Evolutionary conservation across 2,797 vertebrate genomes (phyloP).

Genomic region (Paedocypris micromegethes): DNA sequence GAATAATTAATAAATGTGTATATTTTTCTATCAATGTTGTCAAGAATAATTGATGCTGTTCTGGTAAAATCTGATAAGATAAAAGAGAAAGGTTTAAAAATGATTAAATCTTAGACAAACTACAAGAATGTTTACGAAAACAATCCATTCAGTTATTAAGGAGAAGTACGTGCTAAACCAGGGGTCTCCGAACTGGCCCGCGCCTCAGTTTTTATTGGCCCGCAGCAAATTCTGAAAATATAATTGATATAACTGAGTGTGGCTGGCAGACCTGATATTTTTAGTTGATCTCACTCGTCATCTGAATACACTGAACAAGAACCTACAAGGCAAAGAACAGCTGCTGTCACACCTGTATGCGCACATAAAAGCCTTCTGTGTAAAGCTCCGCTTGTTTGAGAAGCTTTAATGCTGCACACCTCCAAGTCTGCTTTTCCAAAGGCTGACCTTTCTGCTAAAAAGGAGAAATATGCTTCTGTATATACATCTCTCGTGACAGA

Average conservation of each 20-base stretch:
- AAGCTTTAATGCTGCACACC: neutral
- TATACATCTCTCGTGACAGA: conserved; percentile 3
- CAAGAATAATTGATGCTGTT: neutral
- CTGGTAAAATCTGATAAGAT: too few relatives aligned
- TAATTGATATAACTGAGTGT: conserved; percentile 4
- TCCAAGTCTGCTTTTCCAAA: neutral
- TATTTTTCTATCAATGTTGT: neutral
- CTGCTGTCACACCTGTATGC: neutral
- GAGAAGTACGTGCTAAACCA: too few relatives aligned
- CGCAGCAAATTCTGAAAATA: too few relatives aligned
- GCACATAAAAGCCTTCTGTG: neutral
- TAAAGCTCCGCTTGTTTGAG: too few relatives aligned
- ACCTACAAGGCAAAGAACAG: conserved; percentile 20
- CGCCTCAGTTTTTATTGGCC: too few relatives aligned
- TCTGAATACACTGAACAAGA: conserved; percentile 6
- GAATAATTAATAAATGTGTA: neutral
- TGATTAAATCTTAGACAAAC: too few relatives aligned
- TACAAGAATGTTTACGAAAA: too few relatives aligned
- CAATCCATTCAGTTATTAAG: too few relatives aligned
- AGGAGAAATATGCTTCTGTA: neutral
- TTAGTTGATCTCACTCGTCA: conserved; percentile 5
- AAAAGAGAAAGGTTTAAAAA: too few relatives aligned
- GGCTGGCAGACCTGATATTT: conserved; percentile 28
- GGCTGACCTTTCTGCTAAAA: too few relatives aligned
- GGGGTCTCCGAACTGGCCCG: too few relatives aligned